These are phyloP conservation scores for Cryptotis parvus DNA, from an alignment of 2,113 vertebrate genomes.

Conservation along the genomic window DNA sequence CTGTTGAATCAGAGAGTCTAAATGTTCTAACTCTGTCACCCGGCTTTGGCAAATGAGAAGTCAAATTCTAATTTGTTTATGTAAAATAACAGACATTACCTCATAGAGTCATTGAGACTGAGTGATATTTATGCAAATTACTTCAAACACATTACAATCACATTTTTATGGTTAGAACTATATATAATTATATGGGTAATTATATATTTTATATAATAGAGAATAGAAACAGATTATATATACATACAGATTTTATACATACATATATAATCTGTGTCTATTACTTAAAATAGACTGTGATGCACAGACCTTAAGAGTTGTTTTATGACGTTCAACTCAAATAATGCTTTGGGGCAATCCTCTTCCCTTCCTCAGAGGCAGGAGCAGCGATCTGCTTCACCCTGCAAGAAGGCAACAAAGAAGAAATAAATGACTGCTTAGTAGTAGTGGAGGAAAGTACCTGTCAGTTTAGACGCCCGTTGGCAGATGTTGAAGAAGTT, in stretches of 20 bases:
- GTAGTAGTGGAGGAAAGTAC: too few species aligned
- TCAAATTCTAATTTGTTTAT: not conserved
- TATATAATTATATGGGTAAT: not conserved
- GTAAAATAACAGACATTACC: not conserved
- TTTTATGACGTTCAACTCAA: too few species aligned
- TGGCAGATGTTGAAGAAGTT: not conserved
- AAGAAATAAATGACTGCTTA: not conserved
- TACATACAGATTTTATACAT: not conserved
- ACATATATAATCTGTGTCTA: too few species aligned
- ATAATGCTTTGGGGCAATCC: too few species aligned
- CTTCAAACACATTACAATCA: not conserved
- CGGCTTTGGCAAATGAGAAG: conserved; percentile 1
- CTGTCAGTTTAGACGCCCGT: too few species aligned
- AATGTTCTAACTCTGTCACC: not conserved
- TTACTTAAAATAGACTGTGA: not conserved
- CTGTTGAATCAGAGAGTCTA: not conserved
- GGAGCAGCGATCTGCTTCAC: not conserved
- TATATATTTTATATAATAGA: too few species aligned
- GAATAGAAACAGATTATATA: too few species aligned
- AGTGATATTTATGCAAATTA: not conserved
- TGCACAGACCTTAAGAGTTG: not conserved
- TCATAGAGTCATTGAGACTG: not conserved
- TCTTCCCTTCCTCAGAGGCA: too few species aligned
- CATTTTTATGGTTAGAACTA: not conserved
- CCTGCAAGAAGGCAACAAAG: not conserved